Conservation (phyloP, 2,113 vertebrate genomes). For the Henicopernis longicauda region DNA sequence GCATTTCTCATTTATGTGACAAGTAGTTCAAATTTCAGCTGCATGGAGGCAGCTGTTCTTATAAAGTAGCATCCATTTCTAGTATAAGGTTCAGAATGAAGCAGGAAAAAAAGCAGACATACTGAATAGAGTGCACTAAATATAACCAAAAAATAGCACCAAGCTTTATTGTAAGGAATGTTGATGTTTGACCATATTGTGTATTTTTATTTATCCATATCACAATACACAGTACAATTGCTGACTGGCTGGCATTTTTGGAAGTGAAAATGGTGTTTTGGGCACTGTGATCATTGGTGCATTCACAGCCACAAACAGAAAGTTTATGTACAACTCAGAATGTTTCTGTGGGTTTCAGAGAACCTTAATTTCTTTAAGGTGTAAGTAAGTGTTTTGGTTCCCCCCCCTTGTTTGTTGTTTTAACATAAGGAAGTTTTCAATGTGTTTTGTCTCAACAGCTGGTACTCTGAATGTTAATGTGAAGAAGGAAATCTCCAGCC, state of each 20-base stretch:
- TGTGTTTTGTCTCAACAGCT: conserved; percentile 67
- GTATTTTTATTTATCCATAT: background rate
- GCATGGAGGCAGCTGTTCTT: background rate
- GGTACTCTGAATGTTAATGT: conserved; percentile 83
- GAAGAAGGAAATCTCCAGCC: conserved; percentile 90
- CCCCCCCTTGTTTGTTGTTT: background rate
- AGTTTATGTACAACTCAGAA: background rate
- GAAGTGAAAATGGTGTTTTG: background rate
- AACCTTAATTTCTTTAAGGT: background rate
- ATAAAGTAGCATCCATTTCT: background rate
- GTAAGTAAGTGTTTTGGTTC: background rate
- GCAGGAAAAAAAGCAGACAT: background rate
- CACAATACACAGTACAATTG: background rate
- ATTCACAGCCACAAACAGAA: background rate
- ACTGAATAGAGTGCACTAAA: background rate
- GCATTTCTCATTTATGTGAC: background rate
- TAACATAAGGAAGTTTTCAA: conserved; percentile 22
- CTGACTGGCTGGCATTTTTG: background rate
- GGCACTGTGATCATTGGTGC: background rate
- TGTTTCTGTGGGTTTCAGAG: background rate
- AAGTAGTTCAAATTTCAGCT: background rate
- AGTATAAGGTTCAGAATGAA: background rate
- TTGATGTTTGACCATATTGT: background rate
- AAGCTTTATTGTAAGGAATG: background rate
- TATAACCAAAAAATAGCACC: background rate